Percentiles rank a stretch among this genome's conserved stretches.
Evolutionary conservation across 2,113 vertebrate genomes (phyloP).

Genomic region (Gymnogyps californianus): DNA sequence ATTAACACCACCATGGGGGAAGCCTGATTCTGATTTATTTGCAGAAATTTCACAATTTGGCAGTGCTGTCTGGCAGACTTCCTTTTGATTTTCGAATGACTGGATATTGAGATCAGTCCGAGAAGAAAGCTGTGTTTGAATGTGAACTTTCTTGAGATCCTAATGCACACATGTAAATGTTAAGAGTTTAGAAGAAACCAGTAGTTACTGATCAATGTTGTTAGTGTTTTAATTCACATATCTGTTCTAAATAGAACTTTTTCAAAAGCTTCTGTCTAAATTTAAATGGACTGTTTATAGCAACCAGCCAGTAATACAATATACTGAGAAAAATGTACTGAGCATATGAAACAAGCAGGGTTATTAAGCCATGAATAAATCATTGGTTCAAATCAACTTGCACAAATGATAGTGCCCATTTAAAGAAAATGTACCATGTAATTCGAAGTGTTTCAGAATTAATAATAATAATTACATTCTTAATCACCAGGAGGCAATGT

Average conservation of each 20-base stretch:
- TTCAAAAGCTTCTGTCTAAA: conserved; percentile 27
- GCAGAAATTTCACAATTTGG: not conserved
- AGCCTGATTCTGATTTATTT: not conserved
- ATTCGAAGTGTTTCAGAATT: conserved; percentile 27
- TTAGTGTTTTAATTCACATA: not conserved
- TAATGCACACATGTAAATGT: not conserved
- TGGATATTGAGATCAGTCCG: not conserved
- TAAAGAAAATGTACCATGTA: not conserved
- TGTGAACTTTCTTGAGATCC: not conserved
- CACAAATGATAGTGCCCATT: not conserved
- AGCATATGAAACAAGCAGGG: not conserved
- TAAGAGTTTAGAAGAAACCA: not conserved
- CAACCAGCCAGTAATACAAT: conserved; percentile 18
- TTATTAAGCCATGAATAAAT: conserved; percentile 26
- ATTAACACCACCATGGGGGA: not conserved
- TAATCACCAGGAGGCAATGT: conserved; percentile 60
- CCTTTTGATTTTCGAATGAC: not conserved
- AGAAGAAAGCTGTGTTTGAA: not conserved
- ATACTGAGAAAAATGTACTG: not conserved
- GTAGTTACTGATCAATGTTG: not conserved
- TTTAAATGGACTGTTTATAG: conserved; percentile 43
- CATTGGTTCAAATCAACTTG: not conserved
- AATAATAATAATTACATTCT: conserved; percentile 32
- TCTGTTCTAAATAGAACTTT: conserved; percentile 1
- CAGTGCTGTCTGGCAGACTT: not conserved